A percentile compares a stretch with the other conserved stretches of the same genome.
Conservation (phyloP, 2,888 invertebrate genomes). For the Stenichneumon culpator region DNA sequence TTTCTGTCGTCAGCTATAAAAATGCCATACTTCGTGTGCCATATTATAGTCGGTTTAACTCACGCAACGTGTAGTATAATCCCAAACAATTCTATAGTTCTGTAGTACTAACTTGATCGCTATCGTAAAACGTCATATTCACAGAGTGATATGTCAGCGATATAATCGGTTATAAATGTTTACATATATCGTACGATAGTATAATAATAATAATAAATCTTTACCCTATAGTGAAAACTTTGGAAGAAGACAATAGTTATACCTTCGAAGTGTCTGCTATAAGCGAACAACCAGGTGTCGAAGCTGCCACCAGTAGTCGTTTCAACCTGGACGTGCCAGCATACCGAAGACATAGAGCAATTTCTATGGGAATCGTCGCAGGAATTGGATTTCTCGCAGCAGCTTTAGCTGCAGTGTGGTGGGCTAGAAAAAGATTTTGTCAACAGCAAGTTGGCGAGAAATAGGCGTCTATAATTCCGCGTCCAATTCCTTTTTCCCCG, state of each 20-base stretch:
- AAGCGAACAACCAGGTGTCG: constrained; percentile 86
- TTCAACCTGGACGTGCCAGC: constrained; percentile 90
- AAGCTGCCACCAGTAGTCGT: constrained; percentile 88
- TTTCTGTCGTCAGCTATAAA: no score
- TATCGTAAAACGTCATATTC: no score
- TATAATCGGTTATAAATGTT: no score
- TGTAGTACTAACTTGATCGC: no score
- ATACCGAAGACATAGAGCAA: constrained; percentile 90
- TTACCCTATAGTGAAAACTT: constrained; percentile 87
- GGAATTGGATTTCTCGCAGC: constrained; percentile 90
- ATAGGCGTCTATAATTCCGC: constrained; percentile 17
- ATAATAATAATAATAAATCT: not conserved
- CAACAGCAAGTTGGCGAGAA: constrained; percentile 67
- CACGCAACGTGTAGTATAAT: no score
- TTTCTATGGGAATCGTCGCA: constrained; percentile 90
- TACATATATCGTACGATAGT: no score
- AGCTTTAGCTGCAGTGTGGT: constrained; percentile 88
- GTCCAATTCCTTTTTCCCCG: not conserved
- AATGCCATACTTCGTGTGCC: no score
- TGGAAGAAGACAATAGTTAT: constrained; percentile 91
- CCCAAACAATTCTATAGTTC: no score
- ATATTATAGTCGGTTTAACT: no score
- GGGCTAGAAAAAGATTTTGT: constrained; percentile 85
- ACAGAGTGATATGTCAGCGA: no score
- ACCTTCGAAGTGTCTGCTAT: constrained; percentile 91